Evolutionary conservation across 2,113 vertebrate genomes (phyloP), one percentile per base, ranked within the genome.

Genomic region (Tetrax tetrax): DNA sequence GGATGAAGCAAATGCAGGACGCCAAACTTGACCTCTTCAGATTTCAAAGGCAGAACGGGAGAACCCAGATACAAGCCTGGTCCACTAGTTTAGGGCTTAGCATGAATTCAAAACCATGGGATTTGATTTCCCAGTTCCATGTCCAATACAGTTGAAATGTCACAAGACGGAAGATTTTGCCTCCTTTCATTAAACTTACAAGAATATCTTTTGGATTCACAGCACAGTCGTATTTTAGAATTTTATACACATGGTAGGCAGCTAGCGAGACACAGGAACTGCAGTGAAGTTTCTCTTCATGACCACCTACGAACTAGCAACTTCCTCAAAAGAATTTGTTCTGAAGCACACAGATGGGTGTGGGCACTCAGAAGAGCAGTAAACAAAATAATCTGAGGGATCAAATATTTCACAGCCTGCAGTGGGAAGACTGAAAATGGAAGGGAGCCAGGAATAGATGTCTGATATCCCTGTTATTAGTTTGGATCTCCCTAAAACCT

Each of bases 241-340:
- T 51, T 64, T 10, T 22, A 29, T 31, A 15, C 19, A 51, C 25
- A 8, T 59, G 48, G 37, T 53, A n/a, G 21, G 38, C 60, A 77
- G 71, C 33, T 64, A 63, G 29, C 35, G 22, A 92, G 35, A 75
- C 29, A 19, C 3, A 2, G 57, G 31, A 83, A 76, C 8, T 51
- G 13, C 68, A 37, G 37, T 8, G 22, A 59, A 37, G 22, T 25
- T 90, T 82, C 59, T 43, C 43, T 64, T 57, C 1, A 0, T 47
- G 57, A 47, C 43, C 48, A 66, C 66, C 43, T 23, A 63, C 2
- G 2, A 83, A 28, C 23, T 27, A 19, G 35, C 0, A 1, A 17
- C 35, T 24, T 76, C 75, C 76, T 75, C 15, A 19, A 41, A 33
- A 28, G 51, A 50, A 41, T 50, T 48, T 37, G 18, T 47, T 63